phyloP scores from a whole-genome alignment of 1,140 invertebrate genomes.

The Eriosoma lanigerum region DNA sequence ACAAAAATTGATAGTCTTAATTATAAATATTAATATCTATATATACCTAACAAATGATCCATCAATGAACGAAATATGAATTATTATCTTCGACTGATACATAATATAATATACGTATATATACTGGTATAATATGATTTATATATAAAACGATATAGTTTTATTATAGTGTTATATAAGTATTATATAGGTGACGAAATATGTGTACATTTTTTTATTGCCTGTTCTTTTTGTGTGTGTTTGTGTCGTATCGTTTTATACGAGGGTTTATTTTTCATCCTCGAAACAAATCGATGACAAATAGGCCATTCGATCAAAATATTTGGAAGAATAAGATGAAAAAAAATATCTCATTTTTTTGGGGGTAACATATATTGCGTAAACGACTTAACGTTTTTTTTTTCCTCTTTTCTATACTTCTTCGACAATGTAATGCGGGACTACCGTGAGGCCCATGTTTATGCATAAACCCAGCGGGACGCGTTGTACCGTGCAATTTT shows the following conservation, averaged over 20 bases:
- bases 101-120: no score
- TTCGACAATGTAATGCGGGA: neutral
- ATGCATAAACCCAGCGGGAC: slow-evolving; percentile 20
- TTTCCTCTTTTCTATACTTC: no score
- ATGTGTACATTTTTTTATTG: slow-evolving; percentile 20
- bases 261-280: slow-evolving; percentile 3
- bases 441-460: neutral
- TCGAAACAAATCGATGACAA: slow-evolving; percentile 40
- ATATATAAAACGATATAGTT: no score
- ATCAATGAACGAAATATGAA: no score
- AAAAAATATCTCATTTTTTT: slow-evolving; percentile 15
- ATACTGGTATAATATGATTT: no score
- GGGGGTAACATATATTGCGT: neutral
- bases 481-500: slow-evolving; percentile 1
- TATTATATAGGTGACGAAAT: neutral
- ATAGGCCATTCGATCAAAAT: slow-evolving; percentile 44
- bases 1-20: no score
- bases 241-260: neutral
- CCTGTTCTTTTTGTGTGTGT: neutral
- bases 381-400: slow-evolving; percentile 7
- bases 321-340: slow-evolving; percentile 22
- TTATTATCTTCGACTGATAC: no score
- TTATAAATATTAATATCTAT: no score
- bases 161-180: no score
- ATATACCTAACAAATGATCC: no score